A percentile compares a stretch with the other conserved stretches of the same genome.
These are phyloP conservation scores for Hormaphis cornu DNA, from an alignment of 1,140 invertebrate species.

Conservation along the genomic window DNA sequence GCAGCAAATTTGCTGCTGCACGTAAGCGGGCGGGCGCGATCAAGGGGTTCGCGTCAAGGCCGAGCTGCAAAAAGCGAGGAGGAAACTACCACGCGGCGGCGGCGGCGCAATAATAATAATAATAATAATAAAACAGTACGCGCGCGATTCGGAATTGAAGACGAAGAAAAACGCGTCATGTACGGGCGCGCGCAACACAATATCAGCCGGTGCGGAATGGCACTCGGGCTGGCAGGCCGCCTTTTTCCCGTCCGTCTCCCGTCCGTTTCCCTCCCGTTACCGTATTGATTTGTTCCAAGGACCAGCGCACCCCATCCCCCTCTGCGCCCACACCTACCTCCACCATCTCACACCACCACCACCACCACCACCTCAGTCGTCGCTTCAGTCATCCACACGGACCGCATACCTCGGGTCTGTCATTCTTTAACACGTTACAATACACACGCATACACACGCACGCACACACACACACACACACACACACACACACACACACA, in stretches of 20 bases:
- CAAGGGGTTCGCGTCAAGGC: background rate
- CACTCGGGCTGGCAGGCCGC: constrained; percentile 1
- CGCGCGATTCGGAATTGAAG: constrained; percentile 23
- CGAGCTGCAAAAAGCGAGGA: background rate
- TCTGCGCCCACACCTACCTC: background rate
- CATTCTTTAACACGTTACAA: too few relatives aligned
- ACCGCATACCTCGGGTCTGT: constrained; percentile 15
- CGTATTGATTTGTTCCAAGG: constrained; percentile 25
- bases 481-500: background rate
- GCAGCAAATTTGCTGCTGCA: background rate
- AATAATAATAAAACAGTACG: constrained; percentile 7
- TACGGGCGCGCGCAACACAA: constrained; percentile 25
- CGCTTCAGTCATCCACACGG: constrained; percentile 25
- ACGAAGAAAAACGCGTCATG: constrained; percentile 29
- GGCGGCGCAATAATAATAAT: constrained; percentile 1
- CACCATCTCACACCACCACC: background rate
- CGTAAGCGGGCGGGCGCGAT: background rate
- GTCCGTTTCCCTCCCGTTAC: constrained; percentile 25
- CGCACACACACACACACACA: background rate
- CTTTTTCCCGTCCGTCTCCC: constrained; percentile 22
- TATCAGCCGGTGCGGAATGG: constrained; percentile 11
- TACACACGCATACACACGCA: background rate
- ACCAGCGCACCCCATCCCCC: constrained; percentile 28
- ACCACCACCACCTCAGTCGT: background rate
- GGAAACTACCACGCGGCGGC: background rate